phyloP scores from a whole-genome alignment of 1,140 invertebrate species.

The Helicoverpa armigera region DNA sequence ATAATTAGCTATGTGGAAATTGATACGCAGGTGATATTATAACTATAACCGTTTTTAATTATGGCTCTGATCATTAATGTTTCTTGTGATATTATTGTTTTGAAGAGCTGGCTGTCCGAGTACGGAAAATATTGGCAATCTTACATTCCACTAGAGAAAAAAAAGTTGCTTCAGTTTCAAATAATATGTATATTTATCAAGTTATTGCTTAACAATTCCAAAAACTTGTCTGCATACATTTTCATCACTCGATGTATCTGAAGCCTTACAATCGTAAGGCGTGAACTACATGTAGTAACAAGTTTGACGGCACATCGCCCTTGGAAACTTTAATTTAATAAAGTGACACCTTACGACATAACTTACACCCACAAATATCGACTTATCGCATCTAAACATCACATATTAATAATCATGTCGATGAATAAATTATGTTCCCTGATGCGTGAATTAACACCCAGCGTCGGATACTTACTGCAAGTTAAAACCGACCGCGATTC shows the following conservation, averaged over 20 bases:
- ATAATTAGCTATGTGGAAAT: neutral
- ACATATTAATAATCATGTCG: conserved; percentile 68
- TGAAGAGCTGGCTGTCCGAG: too few relatives aligned
- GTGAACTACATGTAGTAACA: conserved; percentile 57
- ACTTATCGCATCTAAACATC: conserved; percentile 69
- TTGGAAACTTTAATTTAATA: conserved; percentile 70
- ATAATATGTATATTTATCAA: neutral
- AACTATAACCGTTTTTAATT: too few relatives aligned
- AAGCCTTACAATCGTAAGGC: conserved; percentile 52
- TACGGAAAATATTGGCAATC: neutral
- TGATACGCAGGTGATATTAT: conserved; percentile 1
- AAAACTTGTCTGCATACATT: conserved; percentile 11
- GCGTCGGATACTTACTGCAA: conserved; percentile 37
- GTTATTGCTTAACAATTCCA: conserved; percentile 6
- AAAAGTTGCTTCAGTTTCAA: too few relatives aligned
- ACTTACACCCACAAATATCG: conserved; percentile 70
- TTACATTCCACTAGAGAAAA: neutral
- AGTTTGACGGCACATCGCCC: conserved; percentile 73
- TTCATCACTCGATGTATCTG: conserved; percentile 41
- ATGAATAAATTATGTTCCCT: conserved; percentile 58
- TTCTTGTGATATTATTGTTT: too few relatives aligned
- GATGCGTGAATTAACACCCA: conserved; percentile 56
- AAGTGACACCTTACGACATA: conserved; percentile 74
- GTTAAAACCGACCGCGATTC: conserved; percentile 42
- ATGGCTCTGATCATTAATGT: too few relatives aligned